A percentile compares a stretch with the other conserved stretches of the same genome.
Evolutionary conservation across 2,797 vertebrate species (phyloP).

Genomic region (Manis crassicaudata): DNA sequence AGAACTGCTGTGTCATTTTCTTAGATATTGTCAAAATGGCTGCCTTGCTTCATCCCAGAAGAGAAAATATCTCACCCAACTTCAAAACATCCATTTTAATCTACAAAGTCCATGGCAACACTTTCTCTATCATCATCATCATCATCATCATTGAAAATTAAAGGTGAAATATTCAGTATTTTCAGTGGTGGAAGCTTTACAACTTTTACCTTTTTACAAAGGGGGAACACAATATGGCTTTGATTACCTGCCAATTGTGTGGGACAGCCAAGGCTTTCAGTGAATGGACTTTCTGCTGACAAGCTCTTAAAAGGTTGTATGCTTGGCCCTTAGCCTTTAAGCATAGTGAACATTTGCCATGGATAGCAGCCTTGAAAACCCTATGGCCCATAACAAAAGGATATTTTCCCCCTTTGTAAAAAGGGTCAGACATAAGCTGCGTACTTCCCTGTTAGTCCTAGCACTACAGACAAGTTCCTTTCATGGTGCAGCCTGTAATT

Average conservation of each 20-base stretch:
- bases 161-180: conserved; percentile 58
- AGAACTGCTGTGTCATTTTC: conserved; percentile 51
- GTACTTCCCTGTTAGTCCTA: conserved; percentile 55
- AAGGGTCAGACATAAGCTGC: conserved; percentile 60
- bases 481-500: conserved; percentile 71
- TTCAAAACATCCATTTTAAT: conserved; percentile 45
- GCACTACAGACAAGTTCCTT: conserved; percentile 63
- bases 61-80: neutral
- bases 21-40: conserved; percentile 23
- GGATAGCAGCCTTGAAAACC: conserved; percentile 75
- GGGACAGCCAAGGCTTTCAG: conserved; percentile 55
- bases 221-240: conserved; percentile 49
- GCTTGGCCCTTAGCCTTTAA: conserved; percentile 66
- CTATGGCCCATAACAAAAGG: conserved; percentile 69
- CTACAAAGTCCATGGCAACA: neutral
- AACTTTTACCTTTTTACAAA: conserved; percentile 55
- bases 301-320: conserved; percentile 69
- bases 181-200: conserved; percentile 28
- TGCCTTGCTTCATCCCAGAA: neutral
- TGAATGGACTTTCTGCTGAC: conserved; percentile 75
- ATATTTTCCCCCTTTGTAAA: conserved; percentile 46
- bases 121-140: conserved; percentile 4
- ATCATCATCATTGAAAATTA: conserved; percentile 45
- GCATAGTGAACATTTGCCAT: conserved; percentile 63
- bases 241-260: conserved; percentile 48